phyloP scores from a whole-genome alignment of 2,113 vertebrate species.

The Pao palembangensis region DNA sequence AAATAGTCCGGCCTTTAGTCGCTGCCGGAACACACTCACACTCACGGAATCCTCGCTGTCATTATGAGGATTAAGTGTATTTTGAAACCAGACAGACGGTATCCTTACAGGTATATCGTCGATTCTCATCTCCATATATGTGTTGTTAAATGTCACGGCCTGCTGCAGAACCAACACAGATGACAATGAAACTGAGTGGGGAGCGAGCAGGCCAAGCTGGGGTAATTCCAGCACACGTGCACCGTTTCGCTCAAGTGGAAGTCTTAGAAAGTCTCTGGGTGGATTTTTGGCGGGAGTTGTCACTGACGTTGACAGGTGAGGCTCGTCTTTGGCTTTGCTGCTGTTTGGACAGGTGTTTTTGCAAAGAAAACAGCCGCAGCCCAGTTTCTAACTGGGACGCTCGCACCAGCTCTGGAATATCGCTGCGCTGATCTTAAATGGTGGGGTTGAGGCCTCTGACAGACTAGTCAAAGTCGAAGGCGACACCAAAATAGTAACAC shows the following conservation, averaged over 20 bases:
- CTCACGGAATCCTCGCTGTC: constrained; percentile 28
- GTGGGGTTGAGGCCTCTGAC: constrained; percentile 54
- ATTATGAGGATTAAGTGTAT: constrained; percentile 43
- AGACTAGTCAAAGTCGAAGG: constrained; percentile 47
- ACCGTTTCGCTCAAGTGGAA: constrained; percentile 64
- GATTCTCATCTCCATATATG: constrained; percentile 21
- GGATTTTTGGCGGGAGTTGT: constrained; percentile 69
- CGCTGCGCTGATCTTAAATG: constrained; percentile 3
- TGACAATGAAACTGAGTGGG: constrained; percentile 12
- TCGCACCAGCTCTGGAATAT: constrained; percentile 35
- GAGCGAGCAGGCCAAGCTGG: constrained; percentile 51
- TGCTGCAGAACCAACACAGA: constrained; percentile 10
- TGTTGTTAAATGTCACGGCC: constrained; percentile 24
- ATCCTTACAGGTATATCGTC: constrained; percentile 8
- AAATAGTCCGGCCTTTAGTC: constrained; percentile 47
- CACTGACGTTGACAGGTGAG: constrained; percentile 68
- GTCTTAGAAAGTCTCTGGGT: constrained; percentile 60
- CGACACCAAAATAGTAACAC: too few relatives aligned
- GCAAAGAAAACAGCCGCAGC: constrained; percentile 73
- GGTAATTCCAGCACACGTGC: constrained; percentile 59
- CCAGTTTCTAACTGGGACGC: constrained; percentile 60
- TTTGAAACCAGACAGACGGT: constrained; percentile 29
- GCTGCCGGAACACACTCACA: constrained; percentile 31
- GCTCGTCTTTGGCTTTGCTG: constrained; percentile 70
- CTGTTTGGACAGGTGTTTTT: constrained; percentile 82